Base-by-base conservation (phyloP, 2,113 vertebrate species). In the Trichechus manatus region DNA sequence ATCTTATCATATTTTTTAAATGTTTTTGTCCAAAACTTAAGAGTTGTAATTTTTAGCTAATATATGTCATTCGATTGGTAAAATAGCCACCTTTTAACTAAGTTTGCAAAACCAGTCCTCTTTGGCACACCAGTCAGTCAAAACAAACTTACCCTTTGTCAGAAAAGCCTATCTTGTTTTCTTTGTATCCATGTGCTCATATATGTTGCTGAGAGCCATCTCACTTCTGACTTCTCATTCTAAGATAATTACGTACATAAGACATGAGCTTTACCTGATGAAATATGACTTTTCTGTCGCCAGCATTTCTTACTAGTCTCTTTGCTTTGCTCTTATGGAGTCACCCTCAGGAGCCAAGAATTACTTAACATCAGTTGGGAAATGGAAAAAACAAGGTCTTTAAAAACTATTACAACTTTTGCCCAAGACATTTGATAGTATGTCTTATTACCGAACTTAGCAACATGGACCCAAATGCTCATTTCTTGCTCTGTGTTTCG, bases 81-180 rank as follows among this genome's bases (percentile, higher is more conserved):
- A 80, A 90, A 33, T 44, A 47, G 23, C 56, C 91, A 93, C 14
- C 68, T 89, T 93, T 70, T 72, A 93, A 63, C 36, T 56, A 83
- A 83, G 47, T 59, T 36, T 92, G 20, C 47, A 53, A 64, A 85
- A 33, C 20, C 11, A 39, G 20, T 39, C 11, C 19, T 53, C 70
- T 86, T 66, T 66, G 72, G n/a, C 44, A 87, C 64, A 64, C 63
- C 22, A 74, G 5, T 53, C 72, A 87, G 39, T 31, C 70, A 93
- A 70, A 27, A 83, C 9, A 84, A 27, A 85, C 75, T 79, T 85
- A 29, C 39, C 59, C 25, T 42, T n/a, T 79, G 75, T 63, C 53
- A 68, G 68, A 22, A 83, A 96, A 83, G 33, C 6, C 8, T 44
- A 25, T 66, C 33, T 61, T 68, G 42, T 82, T 19, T 17, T 25